Evolutionary conservation across 2,888 invertebrate species (phyloP).

Genomic region (Pristionchus fissidentatus): DNA sequence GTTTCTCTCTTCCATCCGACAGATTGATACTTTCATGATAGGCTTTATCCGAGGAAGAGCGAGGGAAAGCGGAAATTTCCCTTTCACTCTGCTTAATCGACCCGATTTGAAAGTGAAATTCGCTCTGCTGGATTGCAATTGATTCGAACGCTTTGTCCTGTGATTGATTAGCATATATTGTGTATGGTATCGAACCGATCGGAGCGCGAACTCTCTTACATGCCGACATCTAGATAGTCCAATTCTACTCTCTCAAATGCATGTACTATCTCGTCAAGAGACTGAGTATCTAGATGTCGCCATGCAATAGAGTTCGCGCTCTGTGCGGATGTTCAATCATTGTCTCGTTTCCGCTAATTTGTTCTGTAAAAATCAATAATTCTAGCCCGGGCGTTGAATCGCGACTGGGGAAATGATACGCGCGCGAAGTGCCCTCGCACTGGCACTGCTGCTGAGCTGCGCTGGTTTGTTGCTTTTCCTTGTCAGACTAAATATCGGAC

Average conservation of each 20-base stretch:
- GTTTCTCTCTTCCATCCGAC: not conserved
- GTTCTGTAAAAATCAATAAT: too few relatives aligned
- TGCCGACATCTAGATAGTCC: too few relatives aligned
- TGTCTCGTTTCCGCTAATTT: too few relatives aligned
- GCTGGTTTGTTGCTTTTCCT: not conserved
- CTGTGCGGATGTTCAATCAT: too few relatives aligned
- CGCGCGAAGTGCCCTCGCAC: not conserved
- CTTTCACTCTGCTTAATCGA: constrained; percentile 6
- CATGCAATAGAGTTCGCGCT: too few relatives aligned
- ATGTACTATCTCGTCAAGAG: too few relatives aligned
- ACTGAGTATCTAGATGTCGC: too few relatives aligned
- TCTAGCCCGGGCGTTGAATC: not conserved
- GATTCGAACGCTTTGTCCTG: not conserved
- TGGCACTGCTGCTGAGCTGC: constrained; percentile 20
- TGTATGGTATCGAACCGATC: not conserved
- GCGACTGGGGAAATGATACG: not conserved
- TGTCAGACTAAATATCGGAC: too few relatives aligned
- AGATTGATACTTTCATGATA: constrained; percentile 38
- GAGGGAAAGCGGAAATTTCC: not conserved
- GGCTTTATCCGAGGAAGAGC: constrained; percentile 23
- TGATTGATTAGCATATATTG: not conserved
- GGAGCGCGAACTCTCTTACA: too few relatives aligned
- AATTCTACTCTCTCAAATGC: too few relatives aligned
- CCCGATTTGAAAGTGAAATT: constrained; percentile 26
- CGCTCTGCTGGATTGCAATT: too few relatives aligned